Evolutionary conservation across 2,797 vertebrate species (phyloP).

Genomic region (Gymnopithys bicolor): DNA sequence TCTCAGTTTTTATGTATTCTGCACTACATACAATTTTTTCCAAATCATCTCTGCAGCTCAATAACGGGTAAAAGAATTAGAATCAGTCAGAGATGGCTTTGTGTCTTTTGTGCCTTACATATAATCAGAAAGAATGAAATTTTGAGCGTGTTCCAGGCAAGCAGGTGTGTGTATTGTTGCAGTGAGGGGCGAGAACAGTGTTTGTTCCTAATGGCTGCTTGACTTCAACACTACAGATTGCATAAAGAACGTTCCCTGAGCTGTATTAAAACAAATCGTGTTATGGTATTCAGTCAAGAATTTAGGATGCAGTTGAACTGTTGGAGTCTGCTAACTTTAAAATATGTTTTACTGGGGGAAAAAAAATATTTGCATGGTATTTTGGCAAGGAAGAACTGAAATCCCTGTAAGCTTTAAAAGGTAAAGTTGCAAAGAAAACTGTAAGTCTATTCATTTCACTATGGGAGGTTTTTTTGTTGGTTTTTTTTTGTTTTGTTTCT

Average conservation of each 20-base stretch:
- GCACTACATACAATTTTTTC: neutral
- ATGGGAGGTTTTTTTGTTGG: neutral
- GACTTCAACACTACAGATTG: conserved; percentile 44
- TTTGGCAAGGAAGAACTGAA: neutral
- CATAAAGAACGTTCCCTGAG: conserved; percentile 29
- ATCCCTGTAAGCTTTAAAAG: neutral
- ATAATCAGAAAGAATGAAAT: conserved; percentile 39
- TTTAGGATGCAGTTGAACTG: neutral
- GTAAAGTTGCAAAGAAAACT: neutral
- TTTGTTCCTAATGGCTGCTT: conserved; percentile 54
- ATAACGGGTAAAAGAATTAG: conserved; percentile 1
- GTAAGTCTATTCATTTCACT: neutral
- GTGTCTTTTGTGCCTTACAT: conserved; percentile 2
- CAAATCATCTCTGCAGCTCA: conserved; percentile 6
- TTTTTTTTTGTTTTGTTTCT: neutral
- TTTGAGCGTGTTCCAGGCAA: conserved; percentile 27
- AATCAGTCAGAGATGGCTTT: neutral
- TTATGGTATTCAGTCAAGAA: neutral
- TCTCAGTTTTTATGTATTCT: neutral
- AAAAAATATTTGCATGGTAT: neutral
- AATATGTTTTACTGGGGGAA: neutral
- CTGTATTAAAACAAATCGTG: neutral
- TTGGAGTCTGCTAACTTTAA: neutral
- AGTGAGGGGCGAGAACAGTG: neutral
- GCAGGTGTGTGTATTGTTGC: conserved; percentile 48